Evolutionary conservation across 2,113 vertebrate species (phyloP), one percentile per base, ranked within the genome.

Genomic region (Chionis minor): DNA sequence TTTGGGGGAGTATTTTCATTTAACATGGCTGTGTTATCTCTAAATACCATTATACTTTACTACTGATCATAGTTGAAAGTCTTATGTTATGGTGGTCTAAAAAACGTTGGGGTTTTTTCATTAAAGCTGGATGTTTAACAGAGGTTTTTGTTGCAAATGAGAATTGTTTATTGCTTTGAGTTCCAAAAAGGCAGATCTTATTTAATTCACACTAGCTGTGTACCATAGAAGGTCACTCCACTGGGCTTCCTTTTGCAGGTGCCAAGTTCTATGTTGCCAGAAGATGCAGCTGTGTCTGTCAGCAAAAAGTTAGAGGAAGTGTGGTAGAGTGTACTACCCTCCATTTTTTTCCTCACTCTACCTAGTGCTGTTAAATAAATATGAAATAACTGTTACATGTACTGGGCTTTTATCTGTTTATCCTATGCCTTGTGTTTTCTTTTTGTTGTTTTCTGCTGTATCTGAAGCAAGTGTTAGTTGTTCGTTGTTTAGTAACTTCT

Each of bases 371-470:
- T 52, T 80, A 74, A 80, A 90, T 63, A 74, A 89, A 30, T 81
- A 90, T 1, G 0, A 0, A 17, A 12, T 81, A 35, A 20, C 16
- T 78, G 8, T 61, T 88, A 10, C 1, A 14, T 12, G 7, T 45
- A 14, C 22, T 33, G n/a, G 18, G 2, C 2, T 69, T 86, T 86
- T 49, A 21, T 26, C 24, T 83, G 7, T 63, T 72, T 56, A 67
- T 88, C 42, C 22, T 71, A 1, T 54, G 12, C 12, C 33, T 55
- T 80, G 14, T 35, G 23, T 58, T 66, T 79, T 54, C 22, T 62
- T 73, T 75, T 44, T 40, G 30, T 38, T 27, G 8, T 38, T 73
- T 91, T 56, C 35, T 58, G 18, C 38, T 90, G 4, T 42, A 12
- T 86, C 67, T 71, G 59, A 78, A 91, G 20, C 19, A 70, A 78